These are phyloP conservation scores for Bubalus kerabau DNA, from an alignment of 2,113 vertebrate species.

Conservation along the genomic window DNA sequence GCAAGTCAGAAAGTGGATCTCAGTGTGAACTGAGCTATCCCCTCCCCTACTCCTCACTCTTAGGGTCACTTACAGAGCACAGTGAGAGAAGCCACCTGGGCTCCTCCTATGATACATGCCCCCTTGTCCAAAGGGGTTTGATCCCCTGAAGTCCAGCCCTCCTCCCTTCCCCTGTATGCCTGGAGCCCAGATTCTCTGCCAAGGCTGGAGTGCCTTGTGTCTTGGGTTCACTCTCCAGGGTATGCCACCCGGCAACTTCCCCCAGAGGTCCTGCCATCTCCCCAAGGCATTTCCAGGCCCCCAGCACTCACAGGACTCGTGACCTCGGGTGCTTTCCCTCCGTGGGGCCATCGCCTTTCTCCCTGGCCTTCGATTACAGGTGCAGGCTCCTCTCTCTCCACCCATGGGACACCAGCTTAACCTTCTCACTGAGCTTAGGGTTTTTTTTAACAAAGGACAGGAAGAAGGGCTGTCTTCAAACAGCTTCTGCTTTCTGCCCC, in stretches of 20 bases:
- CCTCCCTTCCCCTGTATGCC: neutral
- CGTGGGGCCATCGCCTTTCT: neutral
- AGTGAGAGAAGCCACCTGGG: neutral
- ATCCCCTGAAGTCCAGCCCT: neutral
- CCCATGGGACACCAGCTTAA: neutral
- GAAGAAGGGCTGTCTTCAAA: neutral
- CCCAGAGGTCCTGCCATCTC: neutral
- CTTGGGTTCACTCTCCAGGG: neutral
- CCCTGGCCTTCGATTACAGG: neutral
- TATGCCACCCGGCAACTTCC: neutral
- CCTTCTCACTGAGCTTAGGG: neutral
- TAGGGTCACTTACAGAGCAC: neutral
- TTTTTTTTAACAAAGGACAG: neutral
- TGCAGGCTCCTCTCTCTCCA: neutral
- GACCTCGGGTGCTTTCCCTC: neutral
- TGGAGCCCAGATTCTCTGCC: neutral
- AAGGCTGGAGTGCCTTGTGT: neutral
- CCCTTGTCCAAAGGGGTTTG: neutral
- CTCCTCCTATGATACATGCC: neutral
- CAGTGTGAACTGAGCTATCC: neutral
- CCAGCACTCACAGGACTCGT: neutral
- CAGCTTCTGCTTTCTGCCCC: constrained; percentile 2
- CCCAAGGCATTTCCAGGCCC: neutral
- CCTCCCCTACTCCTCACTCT: neutral
- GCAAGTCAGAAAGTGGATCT: neutral